Conservation (phyloP, 2,797 vertebrate species). For the Thamnophis elegans region DNA sequence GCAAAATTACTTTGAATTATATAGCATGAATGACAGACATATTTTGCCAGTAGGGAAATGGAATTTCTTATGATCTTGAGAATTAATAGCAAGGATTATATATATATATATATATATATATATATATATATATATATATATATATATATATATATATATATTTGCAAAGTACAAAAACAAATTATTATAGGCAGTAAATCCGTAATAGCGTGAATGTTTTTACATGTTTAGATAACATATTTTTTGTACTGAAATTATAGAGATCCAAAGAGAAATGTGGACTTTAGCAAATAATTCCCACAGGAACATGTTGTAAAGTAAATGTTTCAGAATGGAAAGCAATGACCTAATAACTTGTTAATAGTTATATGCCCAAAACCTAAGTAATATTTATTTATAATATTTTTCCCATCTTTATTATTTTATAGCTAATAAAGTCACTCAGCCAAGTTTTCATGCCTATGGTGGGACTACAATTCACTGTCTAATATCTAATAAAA, state of each 20-base stretch:
- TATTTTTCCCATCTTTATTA: neutral
- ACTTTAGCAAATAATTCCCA: fast-evolving
- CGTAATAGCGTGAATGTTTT: neutral
- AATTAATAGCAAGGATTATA: neutral
- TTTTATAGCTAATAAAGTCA: neutral
- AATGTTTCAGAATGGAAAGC: neutral
- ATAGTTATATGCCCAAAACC: neutral
- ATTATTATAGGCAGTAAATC: neutral
- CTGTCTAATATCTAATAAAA: neutral
- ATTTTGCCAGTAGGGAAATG: neutral
- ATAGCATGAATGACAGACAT: neutral
- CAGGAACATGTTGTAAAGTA: neutral
- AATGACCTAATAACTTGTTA: neutral
- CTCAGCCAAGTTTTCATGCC: neutral
- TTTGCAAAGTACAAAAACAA: neutral
- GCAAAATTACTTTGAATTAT: neutral
- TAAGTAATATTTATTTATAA: neutral
- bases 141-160: neutral
- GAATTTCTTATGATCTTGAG: neutral
- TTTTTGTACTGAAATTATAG: neutral
- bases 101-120: neutral
- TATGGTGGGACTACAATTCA: neutral
- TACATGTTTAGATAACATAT: neutral
- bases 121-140: too few species aligned
- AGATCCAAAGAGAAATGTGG: neutral